Evolutionary conservation across 1,140 invertebrate species (phyloP), one percentile per base, ranked within the genome.

Genomic region (Tribolium castaneum): DNA sequence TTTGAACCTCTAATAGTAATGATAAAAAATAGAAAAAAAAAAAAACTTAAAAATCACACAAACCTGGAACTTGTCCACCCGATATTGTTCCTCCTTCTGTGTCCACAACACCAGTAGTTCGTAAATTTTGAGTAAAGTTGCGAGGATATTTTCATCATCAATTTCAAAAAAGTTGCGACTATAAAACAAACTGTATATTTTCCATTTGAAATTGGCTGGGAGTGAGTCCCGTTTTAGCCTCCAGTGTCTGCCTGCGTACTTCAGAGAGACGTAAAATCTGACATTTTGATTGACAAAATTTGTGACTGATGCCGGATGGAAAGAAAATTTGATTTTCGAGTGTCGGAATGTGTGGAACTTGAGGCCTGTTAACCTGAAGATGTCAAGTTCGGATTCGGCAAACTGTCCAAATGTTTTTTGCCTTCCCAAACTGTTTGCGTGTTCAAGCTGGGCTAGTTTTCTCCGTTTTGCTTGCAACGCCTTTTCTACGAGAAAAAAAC

Each of bases 231-330:
- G 59, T 70, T 62, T 66, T 30, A 80, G 14, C 9, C 71, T 72
- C 80, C 80, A 80, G 25, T 70, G 76, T 54, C 56, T 73, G 16
- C 72, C 56, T 13, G 45, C 72, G 70, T 79, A 80, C 22, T 50
- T 39, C 9, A 80, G 16, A 1, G 66, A 70, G n/a, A 70, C 39
- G 16, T 76, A 80, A 75, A 75, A 74, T 30, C 22, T 75, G 10
- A 74, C 45, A 14, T 54, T 66, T 52, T 50, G 6, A 14, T 30
- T 56, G 10, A 78, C 66, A 19, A 52, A 34, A 25, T 62, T 39
- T 10, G 51, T 45, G 6, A 78, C n/a, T 52, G 14, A n/a, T 34
- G 22, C 6, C 9, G 77, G 77, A 59, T 66, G 3, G 49, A 78
- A 78, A 13, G 52, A 75, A 19, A 78, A 78, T 78, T 78, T 78